Base-by-base conservation (phyloP, 2,113 vertebrate genomes). In the Neogobius melanostomus region DNA sequence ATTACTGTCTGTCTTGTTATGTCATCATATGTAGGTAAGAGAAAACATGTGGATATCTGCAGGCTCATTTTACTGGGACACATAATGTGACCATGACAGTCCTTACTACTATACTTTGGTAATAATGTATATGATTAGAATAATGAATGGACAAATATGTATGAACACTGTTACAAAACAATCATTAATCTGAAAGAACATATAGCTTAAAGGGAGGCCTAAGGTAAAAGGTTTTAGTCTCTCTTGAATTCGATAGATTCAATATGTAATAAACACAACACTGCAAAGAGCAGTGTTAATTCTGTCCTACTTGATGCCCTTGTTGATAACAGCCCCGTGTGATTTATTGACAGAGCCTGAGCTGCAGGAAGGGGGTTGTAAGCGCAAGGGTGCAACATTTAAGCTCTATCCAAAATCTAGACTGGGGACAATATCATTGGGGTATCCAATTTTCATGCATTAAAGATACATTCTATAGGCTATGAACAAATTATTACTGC, bases 1-100 rank as follows among this genome's bases (percentile, higher is more conserved):
- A 73, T 81, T 60, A 72, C 74, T 60, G 73, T 77, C 56, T 71
- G 44, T 73, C 45, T 79, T 68, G 69, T 74, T 69, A 51, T 53
- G 28, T 36, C 66, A 14, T 51, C 49, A 69, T 73, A 69, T 21
- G 42, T 42, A 62, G 9, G 6, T 1, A 6, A 11, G 6, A 10
- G 11, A 51, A 14, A 11, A 51, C 6, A 14, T 51, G 11, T 51
- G 49, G 49, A 51, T 11, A 51, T 11, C 15, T 36, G 28, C 28
- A 36, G 28, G 28, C 28, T 36, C 28, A 21, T 21, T 21, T 21
- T 21, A 21, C 21, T 21, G 21, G 21, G 21, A 21, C 21, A 21
- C 21, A 21, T 21, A 21, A n/a, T 21, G 21, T 21, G 21, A 21
- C 21, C 21, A 36, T 36, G 28, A 36, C 28, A 36, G 28, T 36